Base-by-base conservation (phyloP, 2,888 invertebrate genomes). In the Tetragnatha montana region DNA sequence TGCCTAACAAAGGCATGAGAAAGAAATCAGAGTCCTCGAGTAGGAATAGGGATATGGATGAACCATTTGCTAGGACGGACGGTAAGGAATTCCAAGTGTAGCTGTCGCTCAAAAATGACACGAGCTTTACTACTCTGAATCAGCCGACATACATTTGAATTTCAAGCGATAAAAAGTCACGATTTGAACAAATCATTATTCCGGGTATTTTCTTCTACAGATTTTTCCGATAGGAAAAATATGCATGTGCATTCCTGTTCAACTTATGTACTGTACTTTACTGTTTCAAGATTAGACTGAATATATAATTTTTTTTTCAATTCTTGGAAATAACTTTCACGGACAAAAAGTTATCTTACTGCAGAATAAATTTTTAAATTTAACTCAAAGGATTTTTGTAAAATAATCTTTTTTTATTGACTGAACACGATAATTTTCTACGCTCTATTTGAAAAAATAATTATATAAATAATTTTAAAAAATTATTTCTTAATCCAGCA, bases 131-230 rank as follows among this genome's bases (percentile, higher is more conserved):
- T 60, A 60, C 14, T 60, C 10, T 6, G 60, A 60, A 60, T 17
- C 17, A 17, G 8, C 12, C 60, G 75, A n/a, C 17, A 75, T 75
- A n/a, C 47, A 75, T 47, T 17, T 49, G 49, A 75, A 47, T 75
- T 47, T 47, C 12, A 75, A 47, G 8, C 4, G 47, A 35, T 8
- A 47, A 47, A 75, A 75, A 75, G 75, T 49, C 75, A 75, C 75
- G 75, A 14, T 17, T 75, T 75, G 47, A n/a, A 75, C 47, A 75
- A 60, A 60, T 60, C 60, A 60, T 60, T 60, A 60, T 60, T 60
- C 10, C 60, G 4, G 60, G 10, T 10, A 60, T 60, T 60, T 60
- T 17, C 60, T 10, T 60, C 17, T 17, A 60, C n/a, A 60, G 10
- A 60, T 60, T 60, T 17, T 60, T 60, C 12, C 60, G 12, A 17